These are phyloP conservation scores for Muscicapa comitata DNA, from an alignment of 2,797 vertebrate genomes.

Conservation along the genomic window DNA sequence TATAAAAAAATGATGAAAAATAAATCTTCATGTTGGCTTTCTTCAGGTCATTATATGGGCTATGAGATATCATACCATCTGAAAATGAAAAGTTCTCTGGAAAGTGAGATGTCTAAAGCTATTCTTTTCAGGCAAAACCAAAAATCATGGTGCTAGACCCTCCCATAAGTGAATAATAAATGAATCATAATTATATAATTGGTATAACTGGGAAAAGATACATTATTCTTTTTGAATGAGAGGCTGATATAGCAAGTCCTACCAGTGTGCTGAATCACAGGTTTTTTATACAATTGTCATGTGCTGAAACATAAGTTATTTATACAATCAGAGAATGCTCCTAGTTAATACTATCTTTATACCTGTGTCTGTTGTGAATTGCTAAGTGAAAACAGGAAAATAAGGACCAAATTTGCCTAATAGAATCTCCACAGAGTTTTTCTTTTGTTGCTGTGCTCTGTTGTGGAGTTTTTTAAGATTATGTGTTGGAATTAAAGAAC, in stretches of 20 bases:
- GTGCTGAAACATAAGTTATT: not conserved
- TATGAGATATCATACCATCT: not conserved
- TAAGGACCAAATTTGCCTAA: not conserved
- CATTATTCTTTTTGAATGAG: not conserved
- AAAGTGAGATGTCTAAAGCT: not conserved
- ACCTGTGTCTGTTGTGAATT: not conserved
- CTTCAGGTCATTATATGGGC: not conserved
- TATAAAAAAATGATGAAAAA: slow-evolving; percentile 23
- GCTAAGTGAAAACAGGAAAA: not conserved
- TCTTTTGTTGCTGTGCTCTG: not conserved
- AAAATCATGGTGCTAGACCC: not conserved
- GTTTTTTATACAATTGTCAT: not conserved
- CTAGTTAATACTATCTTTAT: not conserved
- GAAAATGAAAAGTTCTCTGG: not conserved
- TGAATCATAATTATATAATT: not conserved
- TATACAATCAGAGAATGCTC: accelerated
- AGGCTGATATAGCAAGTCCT: not conserved
- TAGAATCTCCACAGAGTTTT: not conserved
- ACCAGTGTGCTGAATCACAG: not conserved
- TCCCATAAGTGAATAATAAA: not conserved
- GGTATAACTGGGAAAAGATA: not conserved
- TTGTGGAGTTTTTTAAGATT: not conserved
- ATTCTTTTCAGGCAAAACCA: not conserved
- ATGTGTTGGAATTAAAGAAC: not conserved
- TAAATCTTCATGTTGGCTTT: slow-evolving; percentile 27